A percentile compares a stretch with the other conserved stretches of the same genome.
These are phyloP conservation scores for Boleophthalmus pectinirostris DNA, from an alignment of 2,113 vertebrate species.

Conservation along the genomic window DNA sequence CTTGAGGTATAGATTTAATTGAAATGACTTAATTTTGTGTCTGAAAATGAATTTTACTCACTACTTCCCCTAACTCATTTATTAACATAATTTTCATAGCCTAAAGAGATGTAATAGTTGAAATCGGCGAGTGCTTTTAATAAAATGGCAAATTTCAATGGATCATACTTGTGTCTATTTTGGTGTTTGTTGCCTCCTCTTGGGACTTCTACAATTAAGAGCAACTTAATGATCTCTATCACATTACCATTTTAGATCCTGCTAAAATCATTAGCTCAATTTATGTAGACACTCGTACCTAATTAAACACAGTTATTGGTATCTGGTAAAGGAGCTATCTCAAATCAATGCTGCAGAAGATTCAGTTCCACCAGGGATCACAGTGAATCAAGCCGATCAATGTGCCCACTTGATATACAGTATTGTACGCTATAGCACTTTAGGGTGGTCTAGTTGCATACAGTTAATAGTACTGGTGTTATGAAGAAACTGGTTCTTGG, in stretches of 20 bases:
- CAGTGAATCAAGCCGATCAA: conserved; percentile 39
- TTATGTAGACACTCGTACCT: conserved; percentile 63
- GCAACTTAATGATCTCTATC: conserved; percentile 63
- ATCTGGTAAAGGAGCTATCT: conserved; percentile 45
- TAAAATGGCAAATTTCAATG: conserved; percentile 23
- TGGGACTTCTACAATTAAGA: conserved; percentile 61
- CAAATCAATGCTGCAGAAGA: conserved; percentile 60
- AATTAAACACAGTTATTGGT: conserved; percentile 44
- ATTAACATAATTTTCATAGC: background rate
- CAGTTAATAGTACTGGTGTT: conserved; percentile 36
- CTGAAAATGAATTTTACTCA: no score
- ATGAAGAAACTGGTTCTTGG: conserved; percentile 18
- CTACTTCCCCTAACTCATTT: background rate
- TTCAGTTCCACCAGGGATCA: conserved; percentile 45
- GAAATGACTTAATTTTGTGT: no score
- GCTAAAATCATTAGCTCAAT: conserved; percentile 66
- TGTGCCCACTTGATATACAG: conserved; percentile 19
- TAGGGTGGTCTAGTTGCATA: conserved; percentile 29
- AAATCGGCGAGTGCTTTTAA: background rate
- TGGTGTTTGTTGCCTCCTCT: background rate
- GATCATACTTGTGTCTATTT: conserved; percentile 33
- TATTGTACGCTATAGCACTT: conserved; percentile 38
- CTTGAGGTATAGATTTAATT: no score
- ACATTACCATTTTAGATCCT: conserved; percentile 68
- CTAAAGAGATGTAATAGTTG: background rate